Conservation (phyloP, 30 jellyfish, hydroid and myxozoan genomes). For the Pelagia noctiluca region DNA sequence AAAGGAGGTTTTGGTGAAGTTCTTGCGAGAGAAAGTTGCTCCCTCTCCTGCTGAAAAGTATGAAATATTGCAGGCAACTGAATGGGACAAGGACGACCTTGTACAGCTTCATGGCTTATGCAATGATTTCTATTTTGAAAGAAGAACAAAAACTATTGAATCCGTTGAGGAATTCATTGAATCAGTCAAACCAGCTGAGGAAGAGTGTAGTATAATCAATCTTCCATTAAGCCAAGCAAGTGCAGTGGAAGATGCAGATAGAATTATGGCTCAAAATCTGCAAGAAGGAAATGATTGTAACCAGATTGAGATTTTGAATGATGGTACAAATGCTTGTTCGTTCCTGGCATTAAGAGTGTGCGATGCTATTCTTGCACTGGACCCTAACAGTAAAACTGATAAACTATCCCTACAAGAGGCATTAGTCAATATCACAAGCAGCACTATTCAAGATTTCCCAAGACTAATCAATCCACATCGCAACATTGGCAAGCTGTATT, state of each 20-base stretch:
- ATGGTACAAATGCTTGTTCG: constrained; percentile 39
- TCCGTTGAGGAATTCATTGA: not conserved
- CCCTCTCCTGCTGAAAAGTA: constrained; percentile 10
- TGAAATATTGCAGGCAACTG: constrained; percentile 21
- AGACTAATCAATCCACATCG: not conserved
- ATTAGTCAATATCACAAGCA: not conserved
- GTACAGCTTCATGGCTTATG: constrained; percentile 23
- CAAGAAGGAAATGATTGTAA: not conserved
- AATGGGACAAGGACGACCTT: constrained; percentile 21
- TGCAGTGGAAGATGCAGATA: constrained; percentile 13
- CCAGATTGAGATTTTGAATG: not conserved
- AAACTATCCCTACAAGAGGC: not conserved
- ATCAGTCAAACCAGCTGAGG: constrained; percentile 1
- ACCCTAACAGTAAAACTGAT: not conserved
- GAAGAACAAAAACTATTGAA: not conserved
- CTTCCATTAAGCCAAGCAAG: constrained; percentile 10
- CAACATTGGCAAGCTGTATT: not conserved
- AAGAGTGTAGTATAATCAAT: not conserved
- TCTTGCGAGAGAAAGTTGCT: constrained; percentile 13
- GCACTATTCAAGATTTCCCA: constrained; percentile 12
- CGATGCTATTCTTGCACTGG: not conserved
- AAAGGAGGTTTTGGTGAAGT: constrained; percentile 11
- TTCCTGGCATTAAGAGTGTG: constrained; percentile 8
- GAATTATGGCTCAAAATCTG: not conserved
- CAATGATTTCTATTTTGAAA: not conserved